Base-by-base conservation (phyloP, 2,113 vertebrate genomes). In the Harpagus bidentatus region DNA sequence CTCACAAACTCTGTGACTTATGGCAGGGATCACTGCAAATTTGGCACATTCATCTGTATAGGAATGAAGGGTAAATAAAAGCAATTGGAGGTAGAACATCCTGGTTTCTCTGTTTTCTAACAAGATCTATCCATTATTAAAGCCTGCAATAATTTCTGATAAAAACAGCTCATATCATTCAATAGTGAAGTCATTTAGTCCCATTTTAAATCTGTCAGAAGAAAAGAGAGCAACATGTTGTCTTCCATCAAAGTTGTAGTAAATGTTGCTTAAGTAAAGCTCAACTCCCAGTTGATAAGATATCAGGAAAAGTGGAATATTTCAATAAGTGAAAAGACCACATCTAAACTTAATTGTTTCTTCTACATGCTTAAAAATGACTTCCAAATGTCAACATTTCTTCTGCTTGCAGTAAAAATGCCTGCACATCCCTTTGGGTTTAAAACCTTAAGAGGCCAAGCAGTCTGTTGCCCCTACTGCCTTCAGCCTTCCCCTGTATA, bases 71-170 rank as follows among this genome's bases (percentile, higher is more conserved):
- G n/a, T 48, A 95, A 82, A 78, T 70, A 42, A 95, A 96, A 95
- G 48, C 77, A 91, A 56, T 52, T 95, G 38, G 66, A 95, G 69
- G 88, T 88, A 77, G 71, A 88, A 58, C 61, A 59, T 69, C 59
- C 80, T 86, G 47, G 81, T 97, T 94, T 91, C 84, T 77, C 38
- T 91, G 63, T 77, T 96, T 80, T 48, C 36, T 88, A 67, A 56
- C 28, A 90, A 97, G 73, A 88, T 48, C 34, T 65, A 78, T 93
- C 67, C 32, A 80, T 94, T 96, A 93, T 93, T 97, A 97, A 95
- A 97, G 29, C 77, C 42, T 82, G 28, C 58, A 81, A 20, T 86
- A 89, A 91, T 79, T 95, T 59, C 61, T 88, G 40, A 73, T 87
- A 83, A 84, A 97, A 90, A 42, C 48, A 94, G 71, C 91, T 92